Evolutionary conservation across 30 jellyfish, hydroid and myxozoan genomes (phyloP).

Genomic region (Turritopsis dohrnii): DNA sequence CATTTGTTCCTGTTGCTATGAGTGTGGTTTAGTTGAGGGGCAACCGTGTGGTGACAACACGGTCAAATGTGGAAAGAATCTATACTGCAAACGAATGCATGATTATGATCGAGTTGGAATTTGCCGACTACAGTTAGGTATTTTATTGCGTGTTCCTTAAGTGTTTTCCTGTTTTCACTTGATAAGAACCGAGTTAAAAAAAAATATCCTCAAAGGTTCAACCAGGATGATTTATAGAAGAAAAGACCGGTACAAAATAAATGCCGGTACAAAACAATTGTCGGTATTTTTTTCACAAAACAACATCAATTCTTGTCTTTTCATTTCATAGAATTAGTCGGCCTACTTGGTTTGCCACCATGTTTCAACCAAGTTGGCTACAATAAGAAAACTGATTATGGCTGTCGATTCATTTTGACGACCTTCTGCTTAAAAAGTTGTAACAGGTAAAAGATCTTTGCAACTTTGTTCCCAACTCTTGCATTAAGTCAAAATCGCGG

Average conservation of each 20-base stretch:
- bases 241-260: too few relatives aligned
- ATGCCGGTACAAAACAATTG: too few relatives aligned
- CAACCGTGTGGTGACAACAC: constrained; percentile 10
- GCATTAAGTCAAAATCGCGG: too few relatives aligned
- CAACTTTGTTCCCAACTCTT: neutral
- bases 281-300: too few relatives aligned
- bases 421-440: constrained; percentile 1
- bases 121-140: neutral
- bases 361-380: constrained; percentile 9
- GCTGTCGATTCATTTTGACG: neutral
- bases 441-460: neutral
- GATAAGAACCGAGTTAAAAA: too few relatives aligned
- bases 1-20: constrained; percentile 14
- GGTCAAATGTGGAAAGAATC: neutral
- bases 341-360: constrained; percentile 9
- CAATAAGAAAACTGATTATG: neutral
- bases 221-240: too few relatives aligned
- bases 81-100: neutral
- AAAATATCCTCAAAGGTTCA: too few relatives aligned
- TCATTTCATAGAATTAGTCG: neutral
- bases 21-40: constrained; percentile 12
- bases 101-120: constrained; percentile 1
- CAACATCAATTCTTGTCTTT: neutral
- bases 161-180: too few relatives aligned
- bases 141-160: too few relatives aligned